Percentiles rank a stretch among this genome's conserved stretches.
These are phyloP conservation scores for Corynorhinus townsendii DNA, from an alignment of 2,113 vertebrate genomes.

Conservation along the genomic window DNA sequence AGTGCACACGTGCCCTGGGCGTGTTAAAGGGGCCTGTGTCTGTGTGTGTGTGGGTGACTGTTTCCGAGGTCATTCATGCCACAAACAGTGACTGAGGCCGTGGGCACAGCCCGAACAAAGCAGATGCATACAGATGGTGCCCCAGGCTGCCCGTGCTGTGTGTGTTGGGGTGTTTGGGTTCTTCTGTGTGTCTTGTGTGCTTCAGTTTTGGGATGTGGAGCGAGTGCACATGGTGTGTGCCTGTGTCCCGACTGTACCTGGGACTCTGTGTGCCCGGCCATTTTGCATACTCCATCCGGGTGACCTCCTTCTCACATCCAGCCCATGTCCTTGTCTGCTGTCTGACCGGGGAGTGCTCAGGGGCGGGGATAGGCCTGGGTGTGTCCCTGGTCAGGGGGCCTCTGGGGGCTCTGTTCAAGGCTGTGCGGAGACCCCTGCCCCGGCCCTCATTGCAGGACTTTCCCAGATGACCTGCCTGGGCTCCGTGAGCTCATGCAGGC, in stretches of 20 bases:
- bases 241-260: background rate
- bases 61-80: background rate
- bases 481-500: background rate
- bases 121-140: fast-evolving
- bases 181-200: background rate
- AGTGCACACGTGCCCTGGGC: fast-evolving
- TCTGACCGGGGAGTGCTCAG: background rate
- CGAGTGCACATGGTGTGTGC: background rate
- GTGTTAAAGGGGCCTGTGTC: background rate
- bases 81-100: fast-evolving
- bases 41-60: background rate
- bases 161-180: background rate
- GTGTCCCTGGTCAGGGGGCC: background rate
- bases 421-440: background rate
- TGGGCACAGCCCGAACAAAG: fast-evolving
- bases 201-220: background rate
- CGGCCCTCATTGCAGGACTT: fast-evolving
- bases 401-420: background rate
- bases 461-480: background rate
- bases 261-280: background rate
- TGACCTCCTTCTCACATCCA: background rate
- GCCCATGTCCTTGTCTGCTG: fast-evolving
- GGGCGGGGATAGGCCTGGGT: background rate
- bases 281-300: background rate
- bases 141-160: background rate